Base-by-base conservation (phyloP, 2,113 vertebrate species). In the Alligator sinensis region DNA sequence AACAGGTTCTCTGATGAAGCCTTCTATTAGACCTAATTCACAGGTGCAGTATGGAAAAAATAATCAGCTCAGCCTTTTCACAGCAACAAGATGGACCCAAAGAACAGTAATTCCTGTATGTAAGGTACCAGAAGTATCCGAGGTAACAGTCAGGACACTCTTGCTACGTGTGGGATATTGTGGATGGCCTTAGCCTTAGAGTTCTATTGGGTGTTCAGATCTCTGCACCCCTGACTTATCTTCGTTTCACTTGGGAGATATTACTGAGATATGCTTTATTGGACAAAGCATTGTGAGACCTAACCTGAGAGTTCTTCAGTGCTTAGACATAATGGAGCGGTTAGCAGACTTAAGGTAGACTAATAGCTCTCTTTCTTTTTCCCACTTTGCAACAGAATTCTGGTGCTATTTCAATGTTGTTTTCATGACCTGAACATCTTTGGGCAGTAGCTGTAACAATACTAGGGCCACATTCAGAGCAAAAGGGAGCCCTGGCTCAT, bases 201-300 rank as follows among this genome's bases (percentile, higher is more conserved):
- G 58, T 88, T 92, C 79, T 70, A 25, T 6, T 61, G 84, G 79
- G 90, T 25, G 84, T 12, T 25, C 91, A 77, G 77, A 70, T 64
- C 68, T 88, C 78, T 64, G 77, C 85, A 85, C 18, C 61, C 64
- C 90, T 61, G 38, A 77, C 77, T 88, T 74, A 83, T 84, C 80
- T 60, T 89, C 80, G 64, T 14, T 91, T 59, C 80, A 28, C 78
- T 91, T 1, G 0, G 81, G 17, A 55, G 78, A 25, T 80, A 62
- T 60, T 57, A 80, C 54, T 82, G 88, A 84, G 57, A 8, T 47
- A 47, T 47, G 79, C 47, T 47, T 47, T 62, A 88, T 72, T 54
- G 82, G 87, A 77, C 95, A 92, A 70, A 77, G 25, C 15, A 61
- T 38, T 76, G 89, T 68, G 84, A 80, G 68, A 93, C 38, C 77